Evolutionary conservation across 2,888 invertebrate species (phyloP).

Genomic region (Stratiomys singularior): DNA sequence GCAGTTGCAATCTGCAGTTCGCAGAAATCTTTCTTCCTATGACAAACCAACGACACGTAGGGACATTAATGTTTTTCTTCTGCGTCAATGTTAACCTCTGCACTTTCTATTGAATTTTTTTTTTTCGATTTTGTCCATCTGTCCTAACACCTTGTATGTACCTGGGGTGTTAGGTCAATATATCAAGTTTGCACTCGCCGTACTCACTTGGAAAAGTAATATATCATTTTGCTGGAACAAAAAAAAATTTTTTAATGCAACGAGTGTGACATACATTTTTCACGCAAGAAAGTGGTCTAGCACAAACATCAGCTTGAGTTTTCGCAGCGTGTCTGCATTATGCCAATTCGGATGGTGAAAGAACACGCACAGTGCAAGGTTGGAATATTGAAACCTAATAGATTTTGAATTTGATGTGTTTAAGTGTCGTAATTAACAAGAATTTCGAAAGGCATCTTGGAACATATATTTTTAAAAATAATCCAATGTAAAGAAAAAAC

Average conservation of each 20-base stretch:
- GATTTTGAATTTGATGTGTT: neutral
- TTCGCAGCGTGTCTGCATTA: slow-evolving; percentile 42
- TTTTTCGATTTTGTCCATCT: slow-evolving; percentile 27
- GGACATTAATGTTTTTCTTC: neutral
- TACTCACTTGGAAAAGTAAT: neutral
- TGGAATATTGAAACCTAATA: neutral
- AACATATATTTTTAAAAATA: no score
- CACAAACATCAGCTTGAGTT: slow-evolving; percentile 28
- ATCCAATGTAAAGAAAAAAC: no score
- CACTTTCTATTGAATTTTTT: neutral
- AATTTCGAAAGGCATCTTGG: no score
- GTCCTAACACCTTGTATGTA: slow-evolving; percentile 37
- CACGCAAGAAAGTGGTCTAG: slow-evolving; percentile 45
- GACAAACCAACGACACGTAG: neutral
- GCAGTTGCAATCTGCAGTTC: neutral
- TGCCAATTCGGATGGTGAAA: slow-evolving; percentile 20
- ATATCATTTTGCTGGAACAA: neutral
- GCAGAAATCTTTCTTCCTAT: slow-evolving; percentile 1
- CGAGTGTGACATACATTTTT: slow-evolving; percentile 35
- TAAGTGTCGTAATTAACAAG: no score
- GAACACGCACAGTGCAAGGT: slow-evolving; percentile 3
- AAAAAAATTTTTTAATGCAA: neutral
- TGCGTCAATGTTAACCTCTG: no score
- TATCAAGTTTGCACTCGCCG: slow-evolving; percentile 36
- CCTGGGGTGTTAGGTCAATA: slow-evolving; percentile 30